These are phyloP conservation scores for Neotoma lepida DNA, from an alignment of 2,113 vertebrate species.

Conservation along the genomic window DNA sequence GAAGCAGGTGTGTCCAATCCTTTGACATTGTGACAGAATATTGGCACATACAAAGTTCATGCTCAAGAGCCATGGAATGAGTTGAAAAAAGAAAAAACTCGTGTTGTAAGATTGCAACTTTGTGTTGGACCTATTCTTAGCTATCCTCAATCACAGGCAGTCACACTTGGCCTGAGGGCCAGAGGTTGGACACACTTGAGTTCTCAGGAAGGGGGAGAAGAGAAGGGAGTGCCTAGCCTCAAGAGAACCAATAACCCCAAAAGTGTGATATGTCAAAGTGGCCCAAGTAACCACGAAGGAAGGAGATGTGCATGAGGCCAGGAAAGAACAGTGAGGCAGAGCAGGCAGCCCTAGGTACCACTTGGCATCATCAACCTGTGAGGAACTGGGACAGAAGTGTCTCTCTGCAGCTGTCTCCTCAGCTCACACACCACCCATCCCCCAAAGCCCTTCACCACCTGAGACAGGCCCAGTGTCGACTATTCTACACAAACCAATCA, in stretches of 20 bases:
- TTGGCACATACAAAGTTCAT: not conserved
- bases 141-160: not conserved
- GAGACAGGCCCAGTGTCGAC: not conserved
- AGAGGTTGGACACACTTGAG: not conserved
- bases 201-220: not conserved
- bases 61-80: not conserved
- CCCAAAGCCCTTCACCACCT: not conserved
- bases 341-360: not conserved
- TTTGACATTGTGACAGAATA: not conserved
- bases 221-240: not conserved
- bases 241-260: not conserved
- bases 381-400: not conserved
- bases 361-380: not conserved
- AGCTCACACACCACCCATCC: not conserved
- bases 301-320: too few relatives aligned
- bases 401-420: not conserved
- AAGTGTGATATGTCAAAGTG: rapidly evolving
- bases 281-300: not conserved
- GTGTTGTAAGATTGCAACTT: not conserved
- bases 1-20: not conserved
- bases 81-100: not conserved
- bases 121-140: not conserved
- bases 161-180: not conserved
- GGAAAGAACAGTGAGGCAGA: too few relatives aligned
- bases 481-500: not conserved